Conservation (phyloP, 2,888 invertebrate species). For the Cremastobaeus sp. region DNA sequence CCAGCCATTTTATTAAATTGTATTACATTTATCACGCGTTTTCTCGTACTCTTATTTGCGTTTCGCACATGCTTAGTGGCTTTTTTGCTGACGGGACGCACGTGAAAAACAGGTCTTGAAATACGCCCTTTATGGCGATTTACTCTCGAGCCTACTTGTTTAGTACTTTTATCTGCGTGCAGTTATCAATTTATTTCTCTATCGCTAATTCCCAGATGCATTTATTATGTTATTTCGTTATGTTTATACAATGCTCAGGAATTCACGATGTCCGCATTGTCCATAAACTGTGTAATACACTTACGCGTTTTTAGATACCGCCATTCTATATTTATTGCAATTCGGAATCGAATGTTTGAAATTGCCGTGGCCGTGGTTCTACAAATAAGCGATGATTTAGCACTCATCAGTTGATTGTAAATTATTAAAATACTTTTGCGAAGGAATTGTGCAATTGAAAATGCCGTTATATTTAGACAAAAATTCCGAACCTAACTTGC, state of each 20-base stretch:
- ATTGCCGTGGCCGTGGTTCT: neutral
- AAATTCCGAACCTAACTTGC: no score
- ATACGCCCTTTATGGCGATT: slow-evolving; percentile 59
- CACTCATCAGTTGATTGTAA: no score
- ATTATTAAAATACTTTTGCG: no score
- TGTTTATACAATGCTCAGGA: slow-evolving; percentile 34
- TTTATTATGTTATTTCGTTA: slow-evolving; percentile 53
- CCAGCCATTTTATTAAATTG: slow-evolving; percentile 57
- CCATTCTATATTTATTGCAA: slow-evolving; percentile 18
- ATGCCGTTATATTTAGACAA: neutral
- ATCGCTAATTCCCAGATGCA: slow-evolving; percentile 51
- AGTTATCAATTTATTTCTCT: slow-evolving; percentile 54
- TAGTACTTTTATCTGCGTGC: slow-evolving; percentile 49
- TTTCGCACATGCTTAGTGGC: slow-evolving; percentile 56
- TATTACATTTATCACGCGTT: slow-evolving; percentile 55
- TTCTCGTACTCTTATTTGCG: slow-evolving; percentile 47
- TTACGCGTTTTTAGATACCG: slow-evolving; percentile 21
- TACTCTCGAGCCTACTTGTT: slow-evolving; percentile 53
- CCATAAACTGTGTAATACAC: slow-evolving; percentile 18
- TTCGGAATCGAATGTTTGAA: slow-evolving; percentile 10
- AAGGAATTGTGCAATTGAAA: neutral
- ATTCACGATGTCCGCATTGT: slow-evolving; percentile 10
- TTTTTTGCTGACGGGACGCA: slow-evolving; percentile 45
- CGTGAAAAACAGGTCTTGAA: slow-evolving; percentile 59
- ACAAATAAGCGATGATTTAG: slow-evolving; percentile 2